Evolutionary conservation across 2,113 vertebrate genomes (phyloP).

Genomic region (Zosterops borbonicus): DNA sequence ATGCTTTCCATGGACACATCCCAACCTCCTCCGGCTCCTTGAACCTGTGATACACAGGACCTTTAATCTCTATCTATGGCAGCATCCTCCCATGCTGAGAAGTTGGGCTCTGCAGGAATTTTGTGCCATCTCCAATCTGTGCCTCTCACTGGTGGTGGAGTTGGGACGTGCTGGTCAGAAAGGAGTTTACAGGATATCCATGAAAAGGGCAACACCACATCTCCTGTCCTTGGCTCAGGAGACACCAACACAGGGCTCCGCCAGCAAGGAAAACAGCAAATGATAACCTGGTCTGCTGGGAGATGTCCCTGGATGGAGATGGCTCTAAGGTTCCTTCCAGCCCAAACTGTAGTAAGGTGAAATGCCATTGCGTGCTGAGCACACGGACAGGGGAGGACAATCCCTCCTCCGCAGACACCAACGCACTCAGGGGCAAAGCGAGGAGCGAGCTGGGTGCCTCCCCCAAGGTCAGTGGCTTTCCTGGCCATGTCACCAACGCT

Average conservation of each 20-base stretch:
- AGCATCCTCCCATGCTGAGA: neutral
- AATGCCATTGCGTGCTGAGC: fast-evolving
- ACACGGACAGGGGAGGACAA: fast-evolving
- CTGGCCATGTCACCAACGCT: fast-evolving
- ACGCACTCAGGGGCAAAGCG: fast-evolving
- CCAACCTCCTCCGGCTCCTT: neutral
- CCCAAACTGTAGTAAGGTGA: neutral
- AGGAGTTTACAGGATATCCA: neutral
- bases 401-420: fast-evolving
- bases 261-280: neutral
- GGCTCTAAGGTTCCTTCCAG: neutral
- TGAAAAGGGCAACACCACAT: neutral
- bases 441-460: neutral
- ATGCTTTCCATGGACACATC: fast-evolving
- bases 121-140: fast-evolving
- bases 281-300: neutral
- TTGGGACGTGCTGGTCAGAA: fast-evolving
- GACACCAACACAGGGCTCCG: neutral
- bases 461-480: fast-evolving
- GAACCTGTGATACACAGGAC: fast-evolving
- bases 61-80: neutral
- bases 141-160: fast-evolving
- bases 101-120: neutral
- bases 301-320: neutral
- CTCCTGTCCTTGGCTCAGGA: neutral